A percentile compares a stretch with the other conserved stretches of the same genome.
phyloP scores from a whole-genome alignment of 2,888 invertebrate species.

The Drosophila siamana region DNA sequence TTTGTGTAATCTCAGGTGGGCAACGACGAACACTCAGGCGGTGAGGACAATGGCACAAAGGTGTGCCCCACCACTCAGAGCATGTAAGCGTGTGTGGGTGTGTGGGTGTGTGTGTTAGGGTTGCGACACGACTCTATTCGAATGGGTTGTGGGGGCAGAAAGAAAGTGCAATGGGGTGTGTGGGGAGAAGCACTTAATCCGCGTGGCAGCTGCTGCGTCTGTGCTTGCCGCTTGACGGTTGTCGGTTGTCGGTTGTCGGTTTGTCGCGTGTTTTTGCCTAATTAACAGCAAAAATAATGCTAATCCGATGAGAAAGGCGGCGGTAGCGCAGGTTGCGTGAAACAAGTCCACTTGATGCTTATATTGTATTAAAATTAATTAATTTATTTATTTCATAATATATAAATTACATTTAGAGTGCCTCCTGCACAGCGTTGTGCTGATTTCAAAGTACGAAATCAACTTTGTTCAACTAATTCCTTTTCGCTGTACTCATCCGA shows the following conservation, averaged over 20 bases:
- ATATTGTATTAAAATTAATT: slow-evolving; percentile 76
- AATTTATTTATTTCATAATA: slow-evolving; percentile 77
- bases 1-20: slow-evolving; percentile 75
- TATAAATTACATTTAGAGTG: slow-evolving; percentile 74
- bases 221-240: slow-evolving; percentile 34
- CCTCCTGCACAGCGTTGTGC: slow-evolving; percentile 23
- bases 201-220: slow-evolving; percentile 41
- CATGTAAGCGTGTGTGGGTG: too few relatives aligned
- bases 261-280: slow-evolving; percentile 50
- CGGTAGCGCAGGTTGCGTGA: slow-evolving; percentile 22
- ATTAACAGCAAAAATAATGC: slow-evolving; percentile 65
- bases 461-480: slow-evolving; percentile 66
- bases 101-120: not conserved
- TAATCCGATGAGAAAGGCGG: slow-evolving; percentile 43
- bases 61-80: slow-evolving; percentile 4
- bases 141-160: not conserved
- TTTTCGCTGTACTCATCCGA: slow-evolving; percentile 45
- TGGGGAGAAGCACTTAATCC: slow-evolving; percentile 58
- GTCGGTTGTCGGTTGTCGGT: too few relatives aligned
- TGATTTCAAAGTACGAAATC: slow-evolving; percentile 50
- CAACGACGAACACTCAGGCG: slow-evolving; percentile 37
- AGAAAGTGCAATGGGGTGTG: slow-evolving; percentile 4
- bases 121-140: slow-evolving; percentile 40
- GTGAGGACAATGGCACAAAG: slow-evolving; percentile 38
- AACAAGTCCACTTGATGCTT: slow-evolving; percentile 50